A percentile compares a stretch with the other conserved stretches of the same genome.
Conservation (phyloP, 2,113 vertebrate species). For the Gadus chalcogrammus region DNA sequence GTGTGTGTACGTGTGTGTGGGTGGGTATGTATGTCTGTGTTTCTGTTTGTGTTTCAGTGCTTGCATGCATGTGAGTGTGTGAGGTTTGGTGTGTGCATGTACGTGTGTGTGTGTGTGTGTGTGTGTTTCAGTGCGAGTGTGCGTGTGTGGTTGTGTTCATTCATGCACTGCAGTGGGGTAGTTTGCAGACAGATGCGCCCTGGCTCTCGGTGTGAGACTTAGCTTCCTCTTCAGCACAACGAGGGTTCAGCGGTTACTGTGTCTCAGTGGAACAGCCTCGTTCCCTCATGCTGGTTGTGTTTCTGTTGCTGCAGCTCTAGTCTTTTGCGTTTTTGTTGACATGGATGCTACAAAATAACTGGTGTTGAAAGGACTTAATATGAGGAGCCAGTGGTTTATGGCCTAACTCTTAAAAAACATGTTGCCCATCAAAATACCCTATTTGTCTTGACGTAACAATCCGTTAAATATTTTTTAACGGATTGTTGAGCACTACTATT, state of each 20-base stretch:
- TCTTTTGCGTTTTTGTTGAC: conserved; percentile 16
- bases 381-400: conserved; percentile 18
- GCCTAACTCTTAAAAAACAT: neutral
- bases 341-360: conserved; percentile 25
- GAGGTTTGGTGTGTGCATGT: conserved; percentile 8
- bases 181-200: conserved; percentile 52
- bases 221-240: conserved; percentile 70
- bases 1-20: no score
- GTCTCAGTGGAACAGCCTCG: conserved; percentile 68
- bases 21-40: no score
- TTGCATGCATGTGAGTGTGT: neutral
- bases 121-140: neutral
- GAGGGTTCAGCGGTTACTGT: conserved; percentile 64
- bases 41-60: no score
- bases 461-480: no score
- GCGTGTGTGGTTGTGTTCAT: conserved; percentile 7
- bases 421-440: no score
- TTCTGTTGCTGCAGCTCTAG: neutral
- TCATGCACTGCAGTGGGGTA: neutral
- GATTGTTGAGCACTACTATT: no score
- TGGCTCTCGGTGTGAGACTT: conserved; percentile 46
- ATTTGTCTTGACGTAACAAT: no score
- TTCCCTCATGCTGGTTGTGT: conserved; percentile 62
- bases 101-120: neutral
- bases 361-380: conserved; percentile 14